These are phyloP conservation scores for Ceratoteleas bidentatus DNA, from an alignment of 1,140 invertebrate species.

Conservation along the genomic window DNA sequence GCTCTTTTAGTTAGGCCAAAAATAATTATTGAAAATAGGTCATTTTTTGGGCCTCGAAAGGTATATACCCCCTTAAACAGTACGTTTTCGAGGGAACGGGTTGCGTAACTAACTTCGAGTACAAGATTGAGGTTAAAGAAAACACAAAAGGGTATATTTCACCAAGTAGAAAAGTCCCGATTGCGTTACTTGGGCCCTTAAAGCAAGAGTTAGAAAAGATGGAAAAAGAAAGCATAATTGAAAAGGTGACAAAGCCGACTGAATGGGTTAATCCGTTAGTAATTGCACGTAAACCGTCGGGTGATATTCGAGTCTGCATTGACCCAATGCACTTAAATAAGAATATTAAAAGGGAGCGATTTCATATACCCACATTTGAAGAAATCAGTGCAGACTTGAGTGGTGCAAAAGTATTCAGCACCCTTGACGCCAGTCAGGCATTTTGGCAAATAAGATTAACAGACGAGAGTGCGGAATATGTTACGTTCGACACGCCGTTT, in stretches of 20 bases:
- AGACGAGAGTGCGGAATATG: neutral
- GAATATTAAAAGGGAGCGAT: slow-evolving; percentile 69
- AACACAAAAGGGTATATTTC: too few relatives aligned
- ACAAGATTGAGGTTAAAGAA: slow-evolving; percentile 40
- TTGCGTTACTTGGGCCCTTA: slow-evolving; percentile 17
- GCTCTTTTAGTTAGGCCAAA: too few relatives aligned
- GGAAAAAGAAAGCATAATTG: slow-evolving; percentile 55
- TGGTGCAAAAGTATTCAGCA: slow-evolving; percentile 14
- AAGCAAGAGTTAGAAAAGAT: slow-evolving; percentile 44
- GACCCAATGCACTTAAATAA: slow-evolving; percentile 77
- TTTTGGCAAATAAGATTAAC: slow-evolving; percentile 1
- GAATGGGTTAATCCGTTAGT: slow-evolving; percentile 75
- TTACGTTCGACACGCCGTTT: slow-evolving; percentile 27
- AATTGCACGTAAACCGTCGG: slow-evolving; percentile 72
- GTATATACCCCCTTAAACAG: too few relatives aligned
- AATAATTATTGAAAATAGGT: too few relatives aligned
- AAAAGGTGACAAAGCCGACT: slow-evolving; percentile 70
- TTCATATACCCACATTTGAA: slow-evolving; percentile 65
- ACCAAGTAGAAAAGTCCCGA: slow-evolving; percentile 30
- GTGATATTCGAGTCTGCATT: slow-evolving; percentile 75
- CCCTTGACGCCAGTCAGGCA: slow-evolving; percentile 16
- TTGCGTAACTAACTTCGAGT: slow-evolving; percentile 34
- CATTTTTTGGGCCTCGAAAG: too few relatives aligned
- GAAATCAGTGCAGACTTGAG: too few relatives aligned
- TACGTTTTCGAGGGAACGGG: slow-evolving; percentile 47